Conservation (phyloP, 2,888 invertebrate species). For the Meandrusa payeni region DNA sequence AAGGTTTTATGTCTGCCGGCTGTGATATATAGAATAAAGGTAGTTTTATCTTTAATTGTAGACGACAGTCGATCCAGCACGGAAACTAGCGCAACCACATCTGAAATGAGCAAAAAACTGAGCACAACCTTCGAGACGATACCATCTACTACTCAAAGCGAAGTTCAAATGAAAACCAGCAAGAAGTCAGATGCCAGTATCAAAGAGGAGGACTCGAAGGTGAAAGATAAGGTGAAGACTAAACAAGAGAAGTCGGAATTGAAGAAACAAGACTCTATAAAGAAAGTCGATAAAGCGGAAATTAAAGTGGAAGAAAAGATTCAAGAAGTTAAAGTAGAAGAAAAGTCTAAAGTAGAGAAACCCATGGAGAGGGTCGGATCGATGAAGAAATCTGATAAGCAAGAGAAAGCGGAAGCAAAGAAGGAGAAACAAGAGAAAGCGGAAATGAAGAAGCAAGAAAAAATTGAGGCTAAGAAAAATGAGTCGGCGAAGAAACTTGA, state of each 20-base stretch:
- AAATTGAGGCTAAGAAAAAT: constrained; percentile 53
- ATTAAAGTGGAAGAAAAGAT: constrained; percentile 39
- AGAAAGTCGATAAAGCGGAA: constrained; percentile 47
- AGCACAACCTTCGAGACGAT: constrained; percentile 36
- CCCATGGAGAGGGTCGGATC: constrained; percentile 56
- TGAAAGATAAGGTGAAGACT: constrained; percentile 46
- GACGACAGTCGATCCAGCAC: constrained; percentile 62
- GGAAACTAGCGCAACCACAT: constrained; percentile 48
- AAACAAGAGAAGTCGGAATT: constrained; percentile 52
- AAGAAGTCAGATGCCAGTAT: constrained; percentile 70
- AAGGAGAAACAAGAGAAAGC: constrained; percentile 40
- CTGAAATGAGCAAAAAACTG: constrained; percentile 50
- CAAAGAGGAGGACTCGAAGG: constrained; percentile 63
- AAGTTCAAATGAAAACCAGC: constrained; percentile 49
- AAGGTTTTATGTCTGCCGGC: too few species aligned
- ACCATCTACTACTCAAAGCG: constrained; percentile 29
- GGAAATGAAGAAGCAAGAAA: constrained; percentile 38
- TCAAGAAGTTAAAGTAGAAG: constrained; percentile 32
- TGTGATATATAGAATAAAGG: too few species aligned
- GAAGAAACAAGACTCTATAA: constrained; percentile 43
- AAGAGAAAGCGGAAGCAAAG: constrained; percentile 50
- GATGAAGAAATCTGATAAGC: constrained; percentile 53
- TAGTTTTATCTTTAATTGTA: too few species aligned
- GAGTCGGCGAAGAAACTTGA: constrained; percentile 61
- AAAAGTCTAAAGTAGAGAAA: constrained; percentile 41